These are phyloP conservation scores for Sphaeridia pumilis DNA, from an alignment of 2,888 invertebrate species.

Conservation along the genomic window DNA sequence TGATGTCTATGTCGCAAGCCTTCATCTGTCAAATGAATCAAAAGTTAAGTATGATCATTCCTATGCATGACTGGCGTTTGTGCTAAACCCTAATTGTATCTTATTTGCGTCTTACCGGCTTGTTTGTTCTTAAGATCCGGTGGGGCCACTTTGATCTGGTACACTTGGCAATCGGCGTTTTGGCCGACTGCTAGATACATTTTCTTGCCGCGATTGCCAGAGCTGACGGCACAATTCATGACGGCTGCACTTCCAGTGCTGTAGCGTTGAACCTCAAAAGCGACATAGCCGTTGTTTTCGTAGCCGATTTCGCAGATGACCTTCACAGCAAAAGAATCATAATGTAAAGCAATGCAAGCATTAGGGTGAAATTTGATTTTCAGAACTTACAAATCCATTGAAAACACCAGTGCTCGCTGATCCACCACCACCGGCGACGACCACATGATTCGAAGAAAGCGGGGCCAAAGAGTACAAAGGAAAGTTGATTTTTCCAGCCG, in stretches of 20 bases:
- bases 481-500: constrained; percentile 54
- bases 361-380: not conserved
- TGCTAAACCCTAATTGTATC: not conserved
- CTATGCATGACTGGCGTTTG: not conserved
- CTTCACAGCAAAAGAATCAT: constrained; percentile 44
- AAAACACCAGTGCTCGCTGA: constrained; percentile 92
- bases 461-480: constrained; percentile 84
- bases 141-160: constrained; percentile 40
- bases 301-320: constrained; percentile 85
- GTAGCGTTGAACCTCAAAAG: constrained; percentile 76
- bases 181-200: constrained; percentile 78
- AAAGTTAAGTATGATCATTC: not conserved
- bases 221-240: constrained; percentile 75
- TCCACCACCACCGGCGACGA: constrained; percentile 96
- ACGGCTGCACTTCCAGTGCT: constrained; percentile 81
- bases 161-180: constrained; percentile 80
- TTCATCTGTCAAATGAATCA: not conserved
- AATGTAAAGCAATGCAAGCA: not conserved
- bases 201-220: constrained; percentile 50
- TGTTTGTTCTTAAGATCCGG: not conserved
- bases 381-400: constrained; percentile 81
- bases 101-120: no score
- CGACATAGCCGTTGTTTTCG: constrained; percentile 68
- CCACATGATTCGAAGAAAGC: constrained; percentile 79
- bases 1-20: constrained; percentile 5